These are phyloP conservation scores for Tenebrio molitor DNA, from an alignment of 1,140 invertebrate species.

Conservation along the genomic window DNA sequence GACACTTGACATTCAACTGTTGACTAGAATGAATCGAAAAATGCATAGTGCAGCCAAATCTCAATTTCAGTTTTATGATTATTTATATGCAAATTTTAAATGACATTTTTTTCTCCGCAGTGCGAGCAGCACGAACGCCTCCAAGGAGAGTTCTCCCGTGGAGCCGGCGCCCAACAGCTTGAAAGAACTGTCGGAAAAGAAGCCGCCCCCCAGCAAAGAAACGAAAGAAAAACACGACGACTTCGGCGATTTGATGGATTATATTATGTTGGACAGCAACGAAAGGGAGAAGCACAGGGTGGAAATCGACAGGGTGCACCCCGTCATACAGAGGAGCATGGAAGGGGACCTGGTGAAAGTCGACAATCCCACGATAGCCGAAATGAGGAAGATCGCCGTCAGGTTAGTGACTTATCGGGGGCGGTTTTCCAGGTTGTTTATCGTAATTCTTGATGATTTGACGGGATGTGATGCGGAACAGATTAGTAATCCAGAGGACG, in stretches of 20 bases:
- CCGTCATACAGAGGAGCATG: conserved; percentile 69
- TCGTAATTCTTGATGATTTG: neutral
- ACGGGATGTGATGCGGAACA: neutral
- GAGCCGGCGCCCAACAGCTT: conserved; percentile 49
- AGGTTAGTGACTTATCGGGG: conserved; percentile 14
- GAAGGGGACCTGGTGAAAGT: conserved; percentile 66
- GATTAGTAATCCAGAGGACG: neutral
- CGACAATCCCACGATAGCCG: conserved; percentile 76
- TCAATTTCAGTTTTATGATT: neutral
- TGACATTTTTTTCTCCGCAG: conserved; percentile 58
- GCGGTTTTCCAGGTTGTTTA: too few relatives aligned
- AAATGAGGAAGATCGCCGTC: conserved; percentile 68
- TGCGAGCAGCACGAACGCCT: conserved; percentile 61
- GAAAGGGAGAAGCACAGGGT: conserved; percentile 65
- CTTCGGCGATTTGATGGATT: conserved; percentile 71
- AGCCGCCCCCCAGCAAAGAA: neutral
- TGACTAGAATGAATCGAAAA: too few relatives aligned
- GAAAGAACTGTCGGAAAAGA: conserved; percentile 2
- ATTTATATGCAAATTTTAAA: too few relatives aligned
- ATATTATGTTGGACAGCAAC: conserved; percentile 68
- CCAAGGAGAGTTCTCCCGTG: conserved; percentile 61
- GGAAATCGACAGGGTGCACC: conserved; percentile 58
- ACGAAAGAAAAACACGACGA: conserved; percentile 69
- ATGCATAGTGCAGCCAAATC: too few relatives aligned
- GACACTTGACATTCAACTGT: too few relatives aligned